Evolutionary conservation across 2,888 invertebrate species (phyloP), one percentile per base, ranked within the genome.

Genomic region (Lysandra bellargus): DNA sequence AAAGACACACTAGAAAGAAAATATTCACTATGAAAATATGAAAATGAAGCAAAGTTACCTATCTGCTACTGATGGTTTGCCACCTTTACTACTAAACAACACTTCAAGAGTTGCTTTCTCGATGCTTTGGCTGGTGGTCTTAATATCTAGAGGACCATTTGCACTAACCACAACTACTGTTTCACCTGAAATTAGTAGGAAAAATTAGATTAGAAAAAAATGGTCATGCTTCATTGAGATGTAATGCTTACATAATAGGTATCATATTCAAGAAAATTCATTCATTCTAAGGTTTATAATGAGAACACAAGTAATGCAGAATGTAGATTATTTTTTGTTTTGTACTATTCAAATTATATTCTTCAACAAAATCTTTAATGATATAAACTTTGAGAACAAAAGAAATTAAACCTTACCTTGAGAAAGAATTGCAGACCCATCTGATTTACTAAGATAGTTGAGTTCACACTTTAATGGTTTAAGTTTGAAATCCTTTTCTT

Each of bases 121-220:
- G 79, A 97, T 96, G 83, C 96, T 95, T 84, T 98, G 96, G 88
- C 96, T 98, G 82, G 96, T 96, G 83, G 96, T 91, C 89, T 96
- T 97, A 1, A 97, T 96, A 89, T 98, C 98, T 14, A 97, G 92
- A 0, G 98, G 98, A 0, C 98, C 98, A 90, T 98, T 97, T 60
- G 98, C 95, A 82, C 97, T 97, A 1, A 96, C 97, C 69, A 97
- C 87, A 1, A 97, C 96, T 77, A 97, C 96, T 23, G 98, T 98
- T 81, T 97, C 96, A 14, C 98, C 98, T 98, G 87, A 74, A 95
- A 94, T 78, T 49, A 23, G 69, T 30, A 4, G 17, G 4, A 17
- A 57, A 57, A 57, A 49, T 49, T 49, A 57, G 57, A 57, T 17
- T 57, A 17, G 9, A 49, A 49, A 57, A 57, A 57, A 53, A 53